Conservation (phyloP, 2,888 invertebrate species). For the Monopis laevigella region DNA sequence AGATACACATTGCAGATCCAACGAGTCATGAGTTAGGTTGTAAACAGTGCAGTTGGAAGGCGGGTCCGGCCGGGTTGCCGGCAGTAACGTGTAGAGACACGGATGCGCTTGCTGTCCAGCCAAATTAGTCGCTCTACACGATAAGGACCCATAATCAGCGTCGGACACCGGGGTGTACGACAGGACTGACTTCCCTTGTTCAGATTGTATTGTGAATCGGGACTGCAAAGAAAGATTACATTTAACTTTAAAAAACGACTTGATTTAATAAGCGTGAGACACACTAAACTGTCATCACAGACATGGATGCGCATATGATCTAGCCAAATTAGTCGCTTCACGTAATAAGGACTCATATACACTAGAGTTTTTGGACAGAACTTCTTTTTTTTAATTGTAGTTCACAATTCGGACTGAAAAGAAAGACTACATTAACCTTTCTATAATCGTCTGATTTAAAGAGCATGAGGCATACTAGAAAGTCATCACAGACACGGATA, state of each 20-base stretch:
- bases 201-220: slow-evolving; percentile 63
- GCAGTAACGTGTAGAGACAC: slow-evolving; percentile 79
- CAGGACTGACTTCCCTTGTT: slow-evolving; percentile 70
- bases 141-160: slow-evolving; percentile 80
- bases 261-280: too few species aligned
- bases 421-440: slow-evolving; percentile 12
- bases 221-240: slow-evolving; percentile 37
- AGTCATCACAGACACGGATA: slow-evolving; percentile 81
- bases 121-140: slow-evolving; percentile 78
- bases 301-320: slow-evolving; percentile 77
- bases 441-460: too few species aligned
- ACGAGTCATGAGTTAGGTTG: slow-evolving; percentile 80
- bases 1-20: slow-evolving; percentile 76
- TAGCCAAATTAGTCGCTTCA: slow-evolving; percentile 77
- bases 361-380: slow-evolving; percentile 80
- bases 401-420: slow-evolving; percentile 64
- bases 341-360: slow-evolving; percentile 82
- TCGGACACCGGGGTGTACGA: slow-evolving; percentile 83
- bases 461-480: too few species aligned
- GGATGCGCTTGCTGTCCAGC: slow-evolving; percentile 78
- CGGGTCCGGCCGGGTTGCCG: slow-evolving; percentile 81
- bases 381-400: slow-evolving; percentile 59
- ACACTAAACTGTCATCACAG: too few species aligned
- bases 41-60: slow-evolving; percentile 81
- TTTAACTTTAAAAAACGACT: too few species aligned